Evolutionary conservation across 2,888 invertebrate genomes (phyloP).

Genomic region (Callyntrura sp.): DNA sequence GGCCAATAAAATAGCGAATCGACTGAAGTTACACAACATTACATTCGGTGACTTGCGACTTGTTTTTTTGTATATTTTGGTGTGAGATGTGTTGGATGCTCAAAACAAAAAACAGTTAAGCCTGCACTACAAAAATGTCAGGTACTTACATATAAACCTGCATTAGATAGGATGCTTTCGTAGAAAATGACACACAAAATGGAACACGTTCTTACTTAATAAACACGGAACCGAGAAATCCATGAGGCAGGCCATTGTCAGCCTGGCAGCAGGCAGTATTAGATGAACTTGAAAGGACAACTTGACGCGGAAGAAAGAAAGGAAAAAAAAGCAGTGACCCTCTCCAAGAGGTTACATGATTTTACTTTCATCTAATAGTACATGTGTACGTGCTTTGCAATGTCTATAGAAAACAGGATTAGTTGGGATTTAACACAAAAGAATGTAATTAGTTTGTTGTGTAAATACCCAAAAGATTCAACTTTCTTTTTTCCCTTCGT

Average conservation of each 20-base stretch:
- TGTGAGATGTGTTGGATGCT: background rate
- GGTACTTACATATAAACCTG: background rate
- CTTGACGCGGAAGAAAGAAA: background rate
- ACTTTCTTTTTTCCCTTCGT: background rate
- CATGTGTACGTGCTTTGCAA: background rate
- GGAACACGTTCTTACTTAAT: too few relatives aligned
- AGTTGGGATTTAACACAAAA: slow-evolving; percentile 73
- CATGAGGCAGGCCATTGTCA: slow-evolving; percentile 8
- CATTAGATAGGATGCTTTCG: background rate
- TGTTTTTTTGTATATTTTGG: background rate
- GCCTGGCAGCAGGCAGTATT: background rate
- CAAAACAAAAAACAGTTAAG: too few relatives aligned
- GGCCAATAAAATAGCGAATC: too few relatives aligned
- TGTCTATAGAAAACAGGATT: slow-evolving; percentile 56
- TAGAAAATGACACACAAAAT: background rate
- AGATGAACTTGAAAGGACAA: slow-evolving; percentile 31
- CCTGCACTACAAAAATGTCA: background rate
- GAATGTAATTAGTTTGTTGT: slow-evolving; percentile 78
- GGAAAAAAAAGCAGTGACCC: background rate
- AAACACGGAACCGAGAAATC: background rate
- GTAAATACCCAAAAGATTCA: slow-evolving; percentile 67
- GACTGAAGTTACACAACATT: too few relatives aligned
- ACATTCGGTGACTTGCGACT: too few relatives aligned
- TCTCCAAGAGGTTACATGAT: background rate
- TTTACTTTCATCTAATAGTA: background rate